Percentiles rank a stretch among this genome's conserved stretches.
Evolutionary conservation across 1,140 invertebrate genomes (phyloP).

Genomic region (roundworm (Caenorhabditis elegans)): DNA sequence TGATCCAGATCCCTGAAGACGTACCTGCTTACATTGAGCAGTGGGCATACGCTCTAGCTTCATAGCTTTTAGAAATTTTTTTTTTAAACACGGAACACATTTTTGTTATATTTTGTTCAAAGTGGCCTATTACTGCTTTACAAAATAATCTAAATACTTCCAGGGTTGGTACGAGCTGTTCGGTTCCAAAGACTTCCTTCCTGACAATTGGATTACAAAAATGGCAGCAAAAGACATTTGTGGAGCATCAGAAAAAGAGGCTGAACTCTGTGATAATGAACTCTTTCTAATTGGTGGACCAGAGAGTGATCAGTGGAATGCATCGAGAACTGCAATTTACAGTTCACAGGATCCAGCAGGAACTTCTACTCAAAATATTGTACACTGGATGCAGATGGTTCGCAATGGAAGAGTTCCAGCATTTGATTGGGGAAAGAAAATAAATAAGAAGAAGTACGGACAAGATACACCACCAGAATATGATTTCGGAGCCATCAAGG

Average conservation of each 20-base stretch:
- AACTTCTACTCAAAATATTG: constrained; percentile 44
- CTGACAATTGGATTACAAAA: constrained; percentile 4
- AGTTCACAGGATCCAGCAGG: constrained; percentile 42
- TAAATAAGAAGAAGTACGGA: constrained; percentile 11
- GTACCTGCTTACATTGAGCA: too few relatives aligned
- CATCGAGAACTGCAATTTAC: constrained; percentile 33
- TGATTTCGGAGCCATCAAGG: constrained; percentile 33
- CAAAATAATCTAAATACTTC: constrained; percentile 6
- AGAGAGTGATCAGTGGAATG: constrained; percentile 44
- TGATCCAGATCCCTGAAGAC: too few relatives aligned
- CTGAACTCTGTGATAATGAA: constrained; percentile 34
- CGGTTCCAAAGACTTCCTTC: constrained; percentile 8
- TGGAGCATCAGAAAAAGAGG: background rate
- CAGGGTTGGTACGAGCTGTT: constrained; percentile 13
- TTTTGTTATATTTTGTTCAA: too few relatives aligned
- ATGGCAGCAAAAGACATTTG: background rate
- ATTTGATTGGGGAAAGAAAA: constrained; percentile 12
- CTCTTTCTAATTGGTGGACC: constrained; percentile 45
- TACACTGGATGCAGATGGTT: constrained; percentile 50
- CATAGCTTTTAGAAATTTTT: too few relatives aligned
- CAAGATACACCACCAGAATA: constrained; percentile 45
- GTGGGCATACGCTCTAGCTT: too few relatives aligned
- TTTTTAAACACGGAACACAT: too few relatives aligned
- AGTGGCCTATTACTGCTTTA: background rate
- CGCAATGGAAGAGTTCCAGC: constrained; percentile 4